These are phyloP conservation scores for Sebastes variabilis DNA, from an alignment of 2,797 vertebrate genomes.

Conservation along the genomic window DNA sequence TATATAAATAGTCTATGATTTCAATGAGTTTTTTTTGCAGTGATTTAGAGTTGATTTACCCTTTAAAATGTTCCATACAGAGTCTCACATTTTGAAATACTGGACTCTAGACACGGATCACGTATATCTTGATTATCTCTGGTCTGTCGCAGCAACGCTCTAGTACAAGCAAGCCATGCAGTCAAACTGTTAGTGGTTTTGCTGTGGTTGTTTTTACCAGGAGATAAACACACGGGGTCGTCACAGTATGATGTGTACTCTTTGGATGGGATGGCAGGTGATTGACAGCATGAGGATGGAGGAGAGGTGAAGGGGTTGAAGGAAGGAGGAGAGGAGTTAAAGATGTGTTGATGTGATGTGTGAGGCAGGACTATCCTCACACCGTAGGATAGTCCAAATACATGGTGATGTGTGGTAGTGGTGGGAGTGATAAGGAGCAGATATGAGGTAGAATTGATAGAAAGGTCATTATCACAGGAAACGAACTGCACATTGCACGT, in stretches of 20 bases:
- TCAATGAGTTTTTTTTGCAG: neutral
- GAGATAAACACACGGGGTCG: slow-evolving; percentile 84
- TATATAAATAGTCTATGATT: neutral
- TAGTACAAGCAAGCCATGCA: slow-evolving; percentile 27
- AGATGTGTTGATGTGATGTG: slow-evolving; percentile 49
- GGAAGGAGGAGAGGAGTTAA: slow-evolving; percentile 61
- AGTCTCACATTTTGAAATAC: neutral
- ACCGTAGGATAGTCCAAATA: slow-evolving; percentile 41
- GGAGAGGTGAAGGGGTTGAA: slow-evolving; percentile 37
- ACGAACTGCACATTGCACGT: neutral
- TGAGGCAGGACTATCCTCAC: slow-evolving; percentile 42
- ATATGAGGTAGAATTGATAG: slow-evolving; percentile 36
- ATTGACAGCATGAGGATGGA: slow-evolving; percentile 72
- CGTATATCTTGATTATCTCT: neutral
- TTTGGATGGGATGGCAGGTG: slow-evolving; percentile 83
- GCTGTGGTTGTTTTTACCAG: slow-evolving; percentile 76
- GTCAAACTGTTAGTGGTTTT: slow-evolving; percentile 54
- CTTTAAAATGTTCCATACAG: neutral
- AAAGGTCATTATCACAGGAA: slow-evolving; percentile 38
- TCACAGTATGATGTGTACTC: slow-evolving; percentile 87
- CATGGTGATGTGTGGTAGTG: slow-evolving; percentile 28
- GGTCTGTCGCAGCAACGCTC: neutral
- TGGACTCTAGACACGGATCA: neutral
- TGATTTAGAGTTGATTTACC: slow-evolving; percentile 13
- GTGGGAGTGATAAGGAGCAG: slow-evolving; percentile 22